Conservation (phyloP, 2,113 vertebrate genomes). For the Bambusicola thoracicus region DNA sequence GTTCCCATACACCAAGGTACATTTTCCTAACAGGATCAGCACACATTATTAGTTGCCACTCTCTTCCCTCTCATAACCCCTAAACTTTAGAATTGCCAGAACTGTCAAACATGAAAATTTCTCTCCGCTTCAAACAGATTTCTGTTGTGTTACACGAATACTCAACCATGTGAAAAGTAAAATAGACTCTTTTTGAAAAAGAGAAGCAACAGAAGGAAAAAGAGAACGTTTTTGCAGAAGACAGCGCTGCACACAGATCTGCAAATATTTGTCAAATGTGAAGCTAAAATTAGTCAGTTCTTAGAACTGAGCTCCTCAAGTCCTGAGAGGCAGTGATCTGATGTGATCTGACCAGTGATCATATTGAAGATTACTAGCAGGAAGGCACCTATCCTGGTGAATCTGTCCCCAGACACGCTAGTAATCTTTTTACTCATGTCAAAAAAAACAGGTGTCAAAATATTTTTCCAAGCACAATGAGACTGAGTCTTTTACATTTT, state of each 20-base stretch:
- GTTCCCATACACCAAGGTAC: rapidly evolving
- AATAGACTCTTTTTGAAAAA: background rate
- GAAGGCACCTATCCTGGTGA: background rate
- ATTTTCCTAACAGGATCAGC: background rate
- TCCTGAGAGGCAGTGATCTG: background rate
- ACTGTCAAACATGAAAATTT: background rate
- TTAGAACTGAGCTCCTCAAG: background rate
- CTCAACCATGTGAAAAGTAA: background rate
- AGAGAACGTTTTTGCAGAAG: background rate
- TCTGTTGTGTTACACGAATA: background rate
- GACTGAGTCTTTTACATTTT: rapidly evolving
- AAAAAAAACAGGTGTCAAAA: background rate
- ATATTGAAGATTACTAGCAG: background rate
- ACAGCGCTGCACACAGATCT: background rate
- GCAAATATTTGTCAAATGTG: rapidly evolving
- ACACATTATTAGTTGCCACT: background rate
- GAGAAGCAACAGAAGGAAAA: background rate
- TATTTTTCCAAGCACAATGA: background rate
- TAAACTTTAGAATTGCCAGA: background rate
- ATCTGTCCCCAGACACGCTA: rapidly evolving
- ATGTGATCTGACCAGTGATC: background rate
- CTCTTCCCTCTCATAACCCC: background rate
- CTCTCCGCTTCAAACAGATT: background rate
- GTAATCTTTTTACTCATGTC: background rate
- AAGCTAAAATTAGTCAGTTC: background rate